These are phyloP conservation scores for Caiman crocodilus DNA, from an alignment of 2,797 vertebrate species.

Conservation along the genomic window DNA sequence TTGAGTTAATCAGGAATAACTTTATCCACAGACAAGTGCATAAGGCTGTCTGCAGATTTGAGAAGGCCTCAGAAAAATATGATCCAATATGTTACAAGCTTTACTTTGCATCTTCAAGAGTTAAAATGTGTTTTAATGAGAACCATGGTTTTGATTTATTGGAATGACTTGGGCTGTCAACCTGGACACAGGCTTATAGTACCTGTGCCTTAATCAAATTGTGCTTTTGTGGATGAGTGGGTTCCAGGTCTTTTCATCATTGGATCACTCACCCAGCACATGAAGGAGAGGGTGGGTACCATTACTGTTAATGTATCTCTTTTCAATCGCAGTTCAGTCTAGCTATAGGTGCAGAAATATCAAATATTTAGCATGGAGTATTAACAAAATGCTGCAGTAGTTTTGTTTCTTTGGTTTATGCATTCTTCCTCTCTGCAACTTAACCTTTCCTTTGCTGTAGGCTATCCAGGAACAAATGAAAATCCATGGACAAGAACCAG, in stretches of 20 bases:
- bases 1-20: no score
- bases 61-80: not conserved
- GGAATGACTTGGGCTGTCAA: not conserved
- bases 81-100: not conserved
- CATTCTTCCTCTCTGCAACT: not conserved
- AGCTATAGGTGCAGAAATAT: not conserved
- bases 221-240: not conserved
- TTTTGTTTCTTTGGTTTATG: not conserved
- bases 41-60: not conserved
- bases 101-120: not conserved
- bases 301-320: not conserved
- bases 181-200: rapidly evolving
- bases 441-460: slow-evolving; percentile 75
- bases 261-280: not conserved
- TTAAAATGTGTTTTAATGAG: not conserved
- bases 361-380: not conserved
- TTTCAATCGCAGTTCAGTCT: not conserved
- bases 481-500: slow-evolving; percentile 95
- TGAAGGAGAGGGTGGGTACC: not conserved
- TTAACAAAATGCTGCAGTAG: not conserved
- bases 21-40: no score
- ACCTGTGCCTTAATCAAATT: not conserved
- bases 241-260: not conserved
- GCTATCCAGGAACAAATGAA: slow-evolving; percentile 99
- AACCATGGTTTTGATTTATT: not conserved